Base-by-base conservation (phyloP, 2,797 vertebrate species). In the Poeciliopsis infans region DNA sequence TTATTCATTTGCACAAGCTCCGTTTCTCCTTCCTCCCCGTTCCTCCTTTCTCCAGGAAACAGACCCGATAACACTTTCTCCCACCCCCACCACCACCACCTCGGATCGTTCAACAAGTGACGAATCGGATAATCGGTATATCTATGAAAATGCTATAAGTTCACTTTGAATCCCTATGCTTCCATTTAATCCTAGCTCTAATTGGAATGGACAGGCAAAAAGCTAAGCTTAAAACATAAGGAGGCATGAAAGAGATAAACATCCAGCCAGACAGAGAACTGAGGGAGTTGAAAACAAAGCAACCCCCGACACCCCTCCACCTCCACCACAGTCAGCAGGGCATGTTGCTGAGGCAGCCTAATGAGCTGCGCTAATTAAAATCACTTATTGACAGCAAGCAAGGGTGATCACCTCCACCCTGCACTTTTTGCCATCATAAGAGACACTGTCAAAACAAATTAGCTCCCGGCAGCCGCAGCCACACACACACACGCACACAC, bases 291-390 rank as follows among this genome's bases (percentile, higher is more conserved):
- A 86, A 90, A 89, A 90, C 88, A 85, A 82, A 88, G 76, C 85
- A 78, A 39, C 79, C 73, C 76, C 80, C 85, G 49, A 7, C 77
- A 75, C 70, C 55, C 1, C 2, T 51, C 49, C 20, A 23, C 74
- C 74, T 66, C 39, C 81, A 87, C 74, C 84, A 81, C 80, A 86
- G 90, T 88, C 93, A 91, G 92, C 83, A 84, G 93, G 90, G 85
- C 88, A 76, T 80, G 70, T 77, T 88, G 90, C 92, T 88, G 93
- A 92, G 91, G 91, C 91, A 85, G 92, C 91, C 89, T 95, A 95
- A 96, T 93, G 94, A 95, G 94, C 90, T 87, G 86, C 85, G 83
- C 92, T 95, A 96, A 96, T 96, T 96, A 95, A 96, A 96, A 95
- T 92, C 92, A 92, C 94, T 93, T 94, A 95, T 93, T 95, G 95